Evolutionary conservation across 1,140 invertebrate genomes (phyloP), one percentile per base, ranked within the genome.

Genomic region (Lasioglossum baleicum): DNA sequence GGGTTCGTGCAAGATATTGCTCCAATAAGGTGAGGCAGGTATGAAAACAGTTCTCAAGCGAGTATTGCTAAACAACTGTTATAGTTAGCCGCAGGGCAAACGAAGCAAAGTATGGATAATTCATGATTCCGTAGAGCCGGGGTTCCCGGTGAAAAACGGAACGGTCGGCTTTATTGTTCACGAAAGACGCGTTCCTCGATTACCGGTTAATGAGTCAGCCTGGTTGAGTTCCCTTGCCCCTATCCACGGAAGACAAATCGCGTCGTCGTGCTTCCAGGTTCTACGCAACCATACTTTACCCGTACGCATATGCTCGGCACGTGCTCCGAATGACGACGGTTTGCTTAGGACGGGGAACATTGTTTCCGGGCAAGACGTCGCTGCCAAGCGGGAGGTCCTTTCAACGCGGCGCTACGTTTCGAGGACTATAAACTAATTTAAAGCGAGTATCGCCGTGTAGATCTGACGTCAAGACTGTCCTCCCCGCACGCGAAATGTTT

Each of bases 271-370:
- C 22, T 42, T 70, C 63, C 58, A 75, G 65, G 26, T 75, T 48
- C 56, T 66, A 40, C 20, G 51, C 51, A 53, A 53, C 5, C 5
- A 13, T 13, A 11, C 10, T 13, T 10, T 10, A 48, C 10, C 10
- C 44, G 4, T 53, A 17, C 51, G 42, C 83, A 86, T 73, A 56
- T 85, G 85, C 51, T 42, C 48, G 64, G 71, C 85, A 86, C 69
- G 68, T 86, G 84, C 42, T 44, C 35, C 64, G 53, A 75, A 75
- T 74, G 60, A 70, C 40, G 63, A 66, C n/a, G 44, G 56, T 73
- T 78, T 75, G 40, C 51, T 72, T 51, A 65, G 56, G 67, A 76
- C 40, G 15, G 51, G 20, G 20, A 10, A 31, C 35, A 75, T 77
- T 56, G 53, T 80, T 74, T 70, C 70, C 63, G 53, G 40, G 2